These are phyloP conservation scores for Muschampia plurimacula DNA, from an alignment of 2,888 invertebrate species.

Conservation along the genomic window DNA sequence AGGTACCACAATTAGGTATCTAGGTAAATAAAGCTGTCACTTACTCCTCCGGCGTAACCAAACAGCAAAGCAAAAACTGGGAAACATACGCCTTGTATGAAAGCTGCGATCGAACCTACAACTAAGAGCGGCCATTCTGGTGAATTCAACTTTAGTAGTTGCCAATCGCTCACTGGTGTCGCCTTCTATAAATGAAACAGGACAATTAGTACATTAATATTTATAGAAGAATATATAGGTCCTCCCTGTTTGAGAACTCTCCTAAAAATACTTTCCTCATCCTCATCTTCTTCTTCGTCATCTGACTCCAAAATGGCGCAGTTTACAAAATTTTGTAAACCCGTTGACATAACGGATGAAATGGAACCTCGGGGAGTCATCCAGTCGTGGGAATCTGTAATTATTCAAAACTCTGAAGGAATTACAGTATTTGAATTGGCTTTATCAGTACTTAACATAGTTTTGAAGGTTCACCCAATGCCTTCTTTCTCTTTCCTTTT, in stretches of 20 bases:
- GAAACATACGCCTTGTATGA: constrained; percentile 87
- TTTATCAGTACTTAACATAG: no score
- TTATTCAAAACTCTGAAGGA: neutral
- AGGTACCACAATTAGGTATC: no score
- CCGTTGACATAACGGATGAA: constrained; percentile 73
- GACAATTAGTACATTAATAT: neutral
- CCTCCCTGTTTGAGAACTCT: neutral
- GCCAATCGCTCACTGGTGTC: constrained; percentile 73
- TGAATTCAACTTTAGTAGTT: constrained; percentile 85
- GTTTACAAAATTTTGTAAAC: constrained; percentile 70
- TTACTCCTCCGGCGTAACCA: constrained; percentile 87
- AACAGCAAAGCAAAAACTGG: constrained; percentile 89
- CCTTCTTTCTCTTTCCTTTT: no score
- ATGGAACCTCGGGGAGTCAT: constrained; percentile 79
- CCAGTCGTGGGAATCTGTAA: constrained; percentile 76
- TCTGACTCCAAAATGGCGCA: constrained; percentile 69
- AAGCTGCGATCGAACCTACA: constrained; percentile 87
- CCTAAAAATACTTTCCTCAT: constrained; percentile 59
- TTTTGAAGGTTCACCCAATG: no score
- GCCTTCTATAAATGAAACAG: constrained; percentile 53
- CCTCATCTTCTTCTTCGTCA: constrained; percentile 63
- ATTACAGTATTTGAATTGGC: no score
- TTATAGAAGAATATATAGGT: no score
- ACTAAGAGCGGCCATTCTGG: constrained; percentile 88
- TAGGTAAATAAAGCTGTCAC: constrained; percentile 44